Evolutionary conservation across 2,797 vertebrate genomes (phyloP).

Genomic region (Ctenosaura bakeri): DNA sequence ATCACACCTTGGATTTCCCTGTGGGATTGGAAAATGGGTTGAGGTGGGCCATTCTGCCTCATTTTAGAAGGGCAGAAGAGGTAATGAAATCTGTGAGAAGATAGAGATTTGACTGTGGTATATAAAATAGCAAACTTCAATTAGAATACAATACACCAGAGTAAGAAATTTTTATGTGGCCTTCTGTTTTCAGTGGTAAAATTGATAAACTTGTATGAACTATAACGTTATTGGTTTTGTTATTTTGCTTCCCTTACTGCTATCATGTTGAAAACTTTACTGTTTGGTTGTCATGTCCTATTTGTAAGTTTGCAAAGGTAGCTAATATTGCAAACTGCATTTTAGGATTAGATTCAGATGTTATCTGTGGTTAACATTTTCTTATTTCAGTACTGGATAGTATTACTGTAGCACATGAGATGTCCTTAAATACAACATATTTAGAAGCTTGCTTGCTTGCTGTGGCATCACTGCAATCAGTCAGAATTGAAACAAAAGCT

Average conservation of each 20-base stretch:
- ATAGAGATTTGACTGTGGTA: not conserved
- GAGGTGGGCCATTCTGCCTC: not conserved
- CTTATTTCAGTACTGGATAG: not conserved
- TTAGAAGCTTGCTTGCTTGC: not conserved
- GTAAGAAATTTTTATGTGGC: not conserved
- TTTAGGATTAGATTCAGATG: not conserved
- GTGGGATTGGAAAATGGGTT: not conserved
- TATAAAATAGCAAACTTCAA: not conserved
- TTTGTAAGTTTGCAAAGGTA: not conserved
- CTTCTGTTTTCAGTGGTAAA: not conserved
- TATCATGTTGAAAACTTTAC: not conserved
- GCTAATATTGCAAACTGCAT: not conserved
- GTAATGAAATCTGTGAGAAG: not conserved
- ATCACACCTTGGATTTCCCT: not conserved
- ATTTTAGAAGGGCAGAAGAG: not conserved
- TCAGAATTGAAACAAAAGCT: not conserved
- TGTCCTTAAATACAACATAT: not conserved
- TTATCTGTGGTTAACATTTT: not conserved
- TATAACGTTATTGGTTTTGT: not conserved
- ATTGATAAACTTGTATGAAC: too few species aligned
- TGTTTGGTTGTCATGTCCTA: not conserved
- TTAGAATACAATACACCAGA: not conserved
- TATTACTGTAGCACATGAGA: not conserved
- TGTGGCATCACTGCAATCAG: not conserved
- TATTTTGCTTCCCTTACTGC: slow-evolving; percentile 1